Conservation (phyloP, 92 coral and sea anemone genomes). For the Porites rus region DNA sequence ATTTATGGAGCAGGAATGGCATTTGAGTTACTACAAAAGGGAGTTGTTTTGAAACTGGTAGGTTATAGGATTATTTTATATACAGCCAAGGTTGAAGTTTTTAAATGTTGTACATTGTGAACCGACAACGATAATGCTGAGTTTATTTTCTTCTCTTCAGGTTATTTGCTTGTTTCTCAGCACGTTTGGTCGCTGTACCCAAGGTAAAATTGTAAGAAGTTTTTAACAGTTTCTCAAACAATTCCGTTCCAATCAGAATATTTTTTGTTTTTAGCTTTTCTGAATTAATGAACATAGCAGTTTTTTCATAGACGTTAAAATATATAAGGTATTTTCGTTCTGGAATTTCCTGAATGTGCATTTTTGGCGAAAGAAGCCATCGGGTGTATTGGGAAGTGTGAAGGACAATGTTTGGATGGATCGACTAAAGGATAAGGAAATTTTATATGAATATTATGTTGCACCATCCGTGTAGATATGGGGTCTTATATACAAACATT, state of each 20-base stretch:
- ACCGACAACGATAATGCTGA: neutral
- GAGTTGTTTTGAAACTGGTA: constrained; percentile 42
- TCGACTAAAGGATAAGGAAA: neutral
- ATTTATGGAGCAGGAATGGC: constrained; percentile 32
- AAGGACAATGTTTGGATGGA: too few species aligned
- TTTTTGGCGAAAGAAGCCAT: neutral
- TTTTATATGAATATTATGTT: neutral
- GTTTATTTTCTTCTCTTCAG: neutral
- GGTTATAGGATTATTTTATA: constrained; percentile 4
- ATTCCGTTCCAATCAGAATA: neutral
- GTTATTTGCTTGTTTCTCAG: constrained; percentile 8
- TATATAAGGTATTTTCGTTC: neutral
- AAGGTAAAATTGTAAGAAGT: constrained; percentile 11
- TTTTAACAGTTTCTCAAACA: neutral
- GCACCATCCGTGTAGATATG: neutral
- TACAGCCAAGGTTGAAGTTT: constrained; percentile 6
- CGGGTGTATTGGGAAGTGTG: neutral
- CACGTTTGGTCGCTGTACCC: neutral
- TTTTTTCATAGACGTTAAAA: neutral
- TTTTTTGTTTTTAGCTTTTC: constrained; percentile 19
- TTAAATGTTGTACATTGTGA: neutral
- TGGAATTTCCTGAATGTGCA: neutral
- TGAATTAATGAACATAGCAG: neutral
- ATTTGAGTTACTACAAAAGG: neutral
- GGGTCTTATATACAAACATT: constrained; percentile 16